A percentile compares a stretch with the other conserved stretches of the same genome.
Evolutionary conservation across 1,140 invertebrate species (phyloP).

Genomic region (Zaprionus africanus): DNA sequence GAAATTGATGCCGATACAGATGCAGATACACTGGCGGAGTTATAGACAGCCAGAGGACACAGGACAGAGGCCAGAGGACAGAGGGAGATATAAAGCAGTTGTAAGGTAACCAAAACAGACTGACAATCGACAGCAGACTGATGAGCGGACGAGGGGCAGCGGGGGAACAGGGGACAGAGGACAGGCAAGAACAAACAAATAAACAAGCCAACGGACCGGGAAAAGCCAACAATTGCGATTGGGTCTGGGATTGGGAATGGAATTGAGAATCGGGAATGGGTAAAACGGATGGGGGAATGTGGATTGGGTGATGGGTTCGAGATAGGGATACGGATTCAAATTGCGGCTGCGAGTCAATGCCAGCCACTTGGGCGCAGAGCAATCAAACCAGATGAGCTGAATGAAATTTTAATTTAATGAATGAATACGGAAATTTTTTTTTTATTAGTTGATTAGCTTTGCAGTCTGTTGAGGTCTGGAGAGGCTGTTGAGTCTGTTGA

Average conservation of each 20-base stretch:
- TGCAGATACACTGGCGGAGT: constrained; percentile 37
- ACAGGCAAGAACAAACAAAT: constrained; percentile 57
- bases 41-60: constrained; percentile 5
- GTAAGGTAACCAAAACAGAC: constrained; percentile 39
- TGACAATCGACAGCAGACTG: constrained; percentile 48
- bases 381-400: constrained; percentile 79
- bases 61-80: background rate
- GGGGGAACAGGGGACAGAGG: constrained; percentile 32
- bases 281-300: constrained; percentile 33
- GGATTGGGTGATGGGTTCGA: constrained; percentile 11
- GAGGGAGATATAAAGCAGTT: constrained; percentile 18
- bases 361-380: constrained; percentile 74
- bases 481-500: background rate
- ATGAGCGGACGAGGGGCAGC: background rate
- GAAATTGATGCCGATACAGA: constrained; percentile 31
- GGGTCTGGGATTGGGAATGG: constrained; percentile 65
- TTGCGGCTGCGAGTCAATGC: constrained; percentile 31
- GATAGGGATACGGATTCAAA: constrained; percentile 46
- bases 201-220: constrained; percentile 57
- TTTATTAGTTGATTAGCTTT: constrained; percentile 78
- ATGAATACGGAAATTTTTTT: constrained; percentile 69
- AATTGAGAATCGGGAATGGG: constrained; percentile 21
- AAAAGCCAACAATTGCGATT: constrained; percentile 76
- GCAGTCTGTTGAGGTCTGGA: constrained; percentile 3
- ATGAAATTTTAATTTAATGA: constrained; percentile 83